Percentiles rank a stretch among this genome's conserved stretches.
phyloP scores from a whole-genome alignment of 2,888 invertebrate genomes.

The Muscina levida region DNA sequence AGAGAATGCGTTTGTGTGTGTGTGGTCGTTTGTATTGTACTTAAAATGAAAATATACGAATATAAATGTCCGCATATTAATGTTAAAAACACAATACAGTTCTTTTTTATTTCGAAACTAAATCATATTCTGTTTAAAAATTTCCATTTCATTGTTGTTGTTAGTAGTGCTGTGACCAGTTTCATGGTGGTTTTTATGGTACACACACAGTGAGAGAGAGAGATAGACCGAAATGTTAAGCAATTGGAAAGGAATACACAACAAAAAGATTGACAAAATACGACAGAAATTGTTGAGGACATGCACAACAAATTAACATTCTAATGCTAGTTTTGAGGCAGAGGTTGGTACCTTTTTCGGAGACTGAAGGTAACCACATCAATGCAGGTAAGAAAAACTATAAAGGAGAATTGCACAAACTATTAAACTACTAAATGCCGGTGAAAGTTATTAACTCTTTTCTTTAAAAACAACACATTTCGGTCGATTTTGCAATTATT shows the following conservation, averaged over 20 bases:
- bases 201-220: conserved; percentile 5
- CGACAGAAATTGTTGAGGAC: conserved; percentile 51
- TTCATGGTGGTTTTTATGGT: conserved; percentile 50
- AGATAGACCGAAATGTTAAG: conserved; percentile 29
- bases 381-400: no score
- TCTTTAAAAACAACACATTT: no score
- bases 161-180: conserved; percentile 15
- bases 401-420: no score
- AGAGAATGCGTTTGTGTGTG: no score
- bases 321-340: neutral
- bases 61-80: conserved; percentile 20
- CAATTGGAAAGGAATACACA: no score
- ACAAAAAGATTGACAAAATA: conserved; percentile 29
- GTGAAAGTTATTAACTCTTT: no score
- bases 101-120: neutral
- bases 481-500: no score
- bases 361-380: no score
- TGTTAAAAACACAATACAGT: conserved; percentile 21
- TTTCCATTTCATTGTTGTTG: conserved; percentile 37
- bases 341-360: no score
- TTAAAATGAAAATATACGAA: neutral
- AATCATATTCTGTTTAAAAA: conserved; percentile 33
- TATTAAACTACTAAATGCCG: no score
- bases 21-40: no score
- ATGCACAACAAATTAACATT: conserved; percentile 51